Evolutionary conservation across 2,113 vertebrate species (phyloP).

Genomic region (Ailuropoda melanoleuca): DNA sequence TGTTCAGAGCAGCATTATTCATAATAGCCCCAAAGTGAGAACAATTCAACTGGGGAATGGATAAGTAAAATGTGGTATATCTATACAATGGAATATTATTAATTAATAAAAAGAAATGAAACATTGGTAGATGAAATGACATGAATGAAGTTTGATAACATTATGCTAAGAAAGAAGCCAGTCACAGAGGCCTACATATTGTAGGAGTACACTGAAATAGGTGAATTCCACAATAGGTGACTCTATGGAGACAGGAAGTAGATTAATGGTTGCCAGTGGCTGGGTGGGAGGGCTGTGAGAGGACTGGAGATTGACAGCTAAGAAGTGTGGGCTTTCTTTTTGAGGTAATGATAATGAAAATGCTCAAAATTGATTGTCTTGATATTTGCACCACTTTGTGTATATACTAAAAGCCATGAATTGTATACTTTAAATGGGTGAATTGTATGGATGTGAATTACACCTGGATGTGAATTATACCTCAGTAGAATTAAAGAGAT

Average conservation of each 20-base stretch:
- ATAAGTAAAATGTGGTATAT: not conserved
- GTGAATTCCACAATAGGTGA: not conserved
- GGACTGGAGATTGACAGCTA: not conserved
- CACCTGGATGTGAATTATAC: not conserved
- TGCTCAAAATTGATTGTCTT: not conserved
- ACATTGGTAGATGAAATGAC: not conserved
- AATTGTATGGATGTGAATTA: not conserved
- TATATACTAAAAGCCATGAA: not conserved
- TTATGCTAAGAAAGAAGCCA: not conserved
- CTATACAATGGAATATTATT: not conserved
- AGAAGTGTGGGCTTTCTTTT: not conserved
- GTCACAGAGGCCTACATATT: not conserved
- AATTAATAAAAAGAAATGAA: conserved; percentile 11
- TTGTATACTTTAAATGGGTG: not conserved
- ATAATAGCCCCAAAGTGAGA: not conserved
- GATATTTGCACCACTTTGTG: not conserved
- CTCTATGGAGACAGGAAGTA: not conserved
- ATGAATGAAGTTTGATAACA: not conserved
- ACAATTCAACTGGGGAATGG: not conserved
- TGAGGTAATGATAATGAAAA: not conserved
- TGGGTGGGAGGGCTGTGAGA: not conserved
- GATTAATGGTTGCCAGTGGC: not conserved
- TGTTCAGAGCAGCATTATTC: not conserved
- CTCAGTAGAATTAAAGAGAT: not conserved
- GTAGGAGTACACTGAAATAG: not conserved